Evolutionary conservation across 2,113 vertebrate species (phyloP).

Genomic region (Callithrix jacchus): DNA sequence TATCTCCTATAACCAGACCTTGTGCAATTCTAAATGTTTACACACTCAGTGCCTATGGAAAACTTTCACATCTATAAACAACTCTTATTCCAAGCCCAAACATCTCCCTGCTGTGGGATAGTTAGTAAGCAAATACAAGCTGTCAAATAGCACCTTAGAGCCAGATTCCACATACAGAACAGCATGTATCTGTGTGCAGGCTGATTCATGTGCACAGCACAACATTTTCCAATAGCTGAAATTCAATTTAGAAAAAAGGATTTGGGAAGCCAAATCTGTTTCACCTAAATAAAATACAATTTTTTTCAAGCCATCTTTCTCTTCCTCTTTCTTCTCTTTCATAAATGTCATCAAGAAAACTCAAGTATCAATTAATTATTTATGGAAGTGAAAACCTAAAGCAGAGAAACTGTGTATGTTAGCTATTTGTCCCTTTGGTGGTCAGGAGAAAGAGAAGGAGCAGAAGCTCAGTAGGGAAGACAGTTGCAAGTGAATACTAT

Average conservation of each 20-base stretch:
- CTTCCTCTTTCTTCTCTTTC: neutral
- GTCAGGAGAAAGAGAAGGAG: neutral
- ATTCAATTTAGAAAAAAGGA: neutral
- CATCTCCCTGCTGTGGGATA: slow-evolving; percentile 35
- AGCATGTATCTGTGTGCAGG: neutral
- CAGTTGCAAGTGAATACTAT: neutral
- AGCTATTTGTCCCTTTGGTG: neutral
- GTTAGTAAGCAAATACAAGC: slow-evolving; percentile 66
- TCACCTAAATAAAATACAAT: slow-evolving; percentile 14
- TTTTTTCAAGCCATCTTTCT: neutral
- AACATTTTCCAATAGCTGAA: neutral
- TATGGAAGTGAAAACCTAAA: neutral
- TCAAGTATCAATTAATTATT: neutral
- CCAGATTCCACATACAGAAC: slow-evolving; percentile 13
- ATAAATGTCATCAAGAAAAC: neutral
- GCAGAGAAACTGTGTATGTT: neutral
- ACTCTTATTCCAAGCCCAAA: slow-evolving; percentile 49
- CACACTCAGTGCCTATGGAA: neutral
- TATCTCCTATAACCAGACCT: slow-evolving; percentile 28
- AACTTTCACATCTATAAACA: slow-evolving; percentile 63
- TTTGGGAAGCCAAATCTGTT: neutral
- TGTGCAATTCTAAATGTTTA: slow-evolving; percentile 59
- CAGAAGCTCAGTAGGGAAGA: neutral
- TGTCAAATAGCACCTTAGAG: slow-evolving; percentile 61
- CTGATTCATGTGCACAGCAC: neutral